Conservation (phyloP, 2,888 invertebrate genomes). For the Ichneumoninae sp. region DNA sequence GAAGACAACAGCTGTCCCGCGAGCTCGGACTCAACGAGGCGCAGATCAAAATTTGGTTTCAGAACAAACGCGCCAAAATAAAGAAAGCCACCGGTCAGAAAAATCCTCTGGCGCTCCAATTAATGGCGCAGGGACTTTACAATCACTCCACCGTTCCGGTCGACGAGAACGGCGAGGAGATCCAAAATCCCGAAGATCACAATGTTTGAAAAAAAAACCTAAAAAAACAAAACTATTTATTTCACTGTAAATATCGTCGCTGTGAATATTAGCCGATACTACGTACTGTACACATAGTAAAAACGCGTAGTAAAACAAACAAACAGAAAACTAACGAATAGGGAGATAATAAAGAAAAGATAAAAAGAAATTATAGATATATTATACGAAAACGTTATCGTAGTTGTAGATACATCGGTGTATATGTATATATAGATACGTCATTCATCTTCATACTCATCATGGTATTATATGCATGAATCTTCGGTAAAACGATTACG, state of each 20-base stretch:
- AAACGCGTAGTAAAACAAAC: constrained; percentile 40
- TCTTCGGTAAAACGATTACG: constrained; percentile 39
- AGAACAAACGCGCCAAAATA: constrained; percentile 97
- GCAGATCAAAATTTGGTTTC: constrained; percentile 99
- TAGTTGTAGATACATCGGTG: constrained; percentile 63
- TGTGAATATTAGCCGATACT: constrained; percentile 60
- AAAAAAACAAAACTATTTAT: constrained; percentile 65
- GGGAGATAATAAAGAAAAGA: not conserved
- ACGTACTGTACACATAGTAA: constrained; percentile 54
- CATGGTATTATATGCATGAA: constrained; percentile 23
- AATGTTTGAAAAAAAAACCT: constrained; percentile 14
- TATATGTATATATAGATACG: constrained; percentile 50
- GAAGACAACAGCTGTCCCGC: constrained; percentile 90
- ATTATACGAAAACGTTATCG: constrained; percentile 59
- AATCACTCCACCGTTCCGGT: constrained; percentile 92
- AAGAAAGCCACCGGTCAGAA: constrained; percentile 91
- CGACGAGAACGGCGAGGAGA: constrained; percentile 90
- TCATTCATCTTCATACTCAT: constrained; percentile 13
- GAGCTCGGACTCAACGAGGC: constrained; percentile 97
- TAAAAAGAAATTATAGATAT: constrained; percentile 25
- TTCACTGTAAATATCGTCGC: constrained; percentile 62
- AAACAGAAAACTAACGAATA: not conserved
- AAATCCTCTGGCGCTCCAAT: constrained; percentile 89
- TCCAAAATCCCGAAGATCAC: constrained; percentile 77
- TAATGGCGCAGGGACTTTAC: constrained; percentile 93